Evolutionary conservation across 92 coral and sea anemone species (phyloP).

Genomic region (Diadumene lineata): DNA sequence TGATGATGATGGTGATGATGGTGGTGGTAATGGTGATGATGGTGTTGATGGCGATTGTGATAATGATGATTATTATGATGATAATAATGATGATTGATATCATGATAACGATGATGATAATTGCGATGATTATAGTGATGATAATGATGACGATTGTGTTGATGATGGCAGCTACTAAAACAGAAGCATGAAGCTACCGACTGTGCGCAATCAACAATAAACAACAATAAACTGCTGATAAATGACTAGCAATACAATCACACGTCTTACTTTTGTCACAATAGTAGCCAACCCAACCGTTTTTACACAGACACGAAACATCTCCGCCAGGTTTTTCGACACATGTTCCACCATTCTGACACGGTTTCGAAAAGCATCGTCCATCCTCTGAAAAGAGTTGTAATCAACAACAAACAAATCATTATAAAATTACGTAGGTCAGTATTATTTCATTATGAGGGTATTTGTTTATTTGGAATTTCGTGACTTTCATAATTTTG

Average conservation of each 20-base stretch:
- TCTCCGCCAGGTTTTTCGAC: conserved; percentile 53
- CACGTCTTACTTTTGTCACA: conserved; percentile 86
- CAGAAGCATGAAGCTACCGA: too few species aligned
- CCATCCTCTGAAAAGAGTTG: conserved; percentile 58
- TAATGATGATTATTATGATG: not conserved
- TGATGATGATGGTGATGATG: not conserved
- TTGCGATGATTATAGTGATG: not conserved
- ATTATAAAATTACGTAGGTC: too few species aligned
- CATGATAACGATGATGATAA: not conserved
- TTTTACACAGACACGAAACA: conserved; percentile 69
- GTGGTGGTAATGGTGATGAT: not conserved
- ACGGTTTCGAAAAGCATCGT: conserved; percentile 79
- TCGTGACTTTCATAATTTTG: too few species aligned
- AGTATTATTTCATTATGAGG: too few species aligned
- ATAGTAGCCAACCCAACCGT: conserved; percentile 82
- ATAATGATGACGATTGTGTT: not conserved
- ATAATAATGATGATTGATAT: not conserved
- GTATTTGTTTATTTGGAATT: too few species aligned
- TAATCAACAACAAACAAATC: too few species aligned
- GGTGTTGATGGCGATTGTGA: not conserved
- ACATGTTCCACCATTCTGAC: conserved; percentile 81
- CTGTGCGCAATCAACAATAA: too few species aligned
- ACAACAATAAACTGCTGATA: too few species aligned
- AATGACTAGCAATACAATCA: too few species aligned
- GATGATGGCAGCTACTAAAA: not conserved